phyloP scores from a whole-genome alignment of 2,797 vertebrate genomes.

The Chiroxiphia lanceolata region DNA sequence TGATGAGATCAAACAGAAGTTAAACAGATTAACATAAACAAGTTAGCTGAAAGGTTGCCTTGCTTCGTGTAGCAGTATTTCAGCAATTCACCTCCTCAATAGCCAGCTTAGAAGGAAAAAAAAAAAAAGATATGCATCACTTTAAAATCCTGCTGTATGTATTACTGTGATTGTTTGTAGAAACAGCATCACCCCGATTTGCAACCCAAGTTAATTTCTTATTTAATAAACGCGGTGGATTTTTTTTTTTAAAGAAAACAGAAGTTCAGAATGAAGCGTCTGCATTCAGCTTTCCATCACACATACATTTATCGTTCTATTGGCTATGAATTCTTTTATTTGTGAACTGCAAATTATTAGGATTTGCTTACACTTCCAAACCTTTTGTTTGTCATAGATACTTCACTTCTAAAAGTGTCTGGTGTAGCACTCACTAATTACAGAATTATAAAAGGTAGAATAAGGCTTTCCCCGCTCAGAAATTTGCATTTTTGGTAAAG shows the following conservation, averaged over 20 bases:
- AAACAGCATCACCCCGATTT: constrained; percentile 35
- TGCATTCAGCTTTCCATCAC: constrained; percentile 21
- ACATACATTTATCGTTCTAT: background rate
- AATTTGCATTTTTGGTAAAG: constrained; percentile 54
- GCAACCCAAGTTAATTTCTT: constrained; percentile 6
- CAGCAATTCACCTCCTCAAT: constrained; percentile 23
- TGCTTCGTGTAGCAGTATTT: constrained; percentile 10
- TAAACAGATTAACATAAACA: constrained; percentile 45
- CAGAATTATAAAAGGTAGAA: constrained; percentile 65
- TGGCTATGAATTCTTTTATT: constrained; percentile 40
- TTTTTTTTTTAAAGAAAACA: constrained; percentile 1
- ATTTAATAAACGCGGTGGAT: background rate
- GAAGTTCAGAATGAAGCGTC: constrained; percentile 7
- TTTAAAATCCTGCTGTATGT: constrained; percentile 22
- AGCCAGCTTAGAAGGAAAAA: constrained; percentile 23
- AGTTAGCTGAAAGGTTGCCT: constrained; percentile 10
- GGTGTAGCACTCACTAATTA: constrained; percentile 45
- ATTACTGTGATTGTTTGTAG: constrained; percentile 47
- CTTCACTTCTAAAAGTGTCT: constrained; percentile 38
- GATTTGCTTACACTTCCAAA: constrained; percentile 19
- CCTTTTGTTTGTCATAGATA: constrained; percentile 30
- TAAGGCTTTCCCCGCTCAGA: constrained; percentile 52
- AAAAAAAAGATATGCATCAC: background rate
- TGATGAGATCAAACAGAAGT: constrained; percentile 55
- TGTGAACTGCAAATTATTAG: constrained; percentile 42